Evolutionary conservation across 2,888 invertebrate genomes (phyloP), one percentile per base, ranked within the genome.

Genomic region (Maniola hyperantus): DNA sequence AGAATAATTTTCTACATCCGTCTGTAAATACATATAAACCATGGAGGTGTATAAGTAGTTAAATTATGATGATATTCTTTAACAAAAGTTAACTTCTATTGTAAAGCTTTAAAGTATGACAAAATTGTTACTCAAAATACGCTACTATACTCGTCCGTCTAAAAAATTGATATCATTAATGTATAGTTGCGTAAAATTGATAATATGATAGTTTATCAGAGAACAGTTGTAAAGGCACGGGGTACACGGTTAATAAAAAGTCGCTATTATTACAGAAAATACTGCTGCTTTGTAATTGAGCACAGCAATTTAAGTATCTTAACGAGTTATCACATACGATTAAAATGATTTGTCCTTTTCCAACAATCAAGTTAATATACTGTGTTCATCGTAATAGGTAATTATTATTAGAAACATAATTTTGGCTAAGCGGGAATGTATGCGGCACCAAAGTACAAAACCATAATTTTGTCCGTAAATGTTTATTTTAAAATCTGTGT

Each of bases 261-360:
- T n/a, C 51, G 62, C 53, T 62, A 62, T 62, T 53, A 53, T 51
- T 34, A 48, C 36, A 34, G 34, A 64, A 64, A 59, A 39, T 48
- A 46, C 58, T 59, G 58, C 15, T 60, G 48, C 59, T 42, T 44
- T 61, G 53, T 39, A 42, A 44, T 55, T 54, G 34, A 39, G 50
- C 64, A 50, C 57, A 65, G 53, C 54, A 33, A 39, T 62, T 62
- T 62, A 42, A 62, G 62, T 54, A 46, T 65, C 65, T 51, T 63
- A 48, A 63, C 58, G 63, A 62, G 68, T 36, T 48, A 53, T 59
- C 61, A 58, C 58, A 57, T 39, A 42, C 13, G 6, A 57, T 20
- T 6, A 20, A 57, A 13, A 39, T 7, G 39, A 57, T 55, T 55
- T 15, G 39, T 57, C 20, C 42, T 42, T 54, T 57, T 57, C 42